Conservation (phyloP, 1,140 invertebrate species). For the Heliconius eleuchia region DNA sequence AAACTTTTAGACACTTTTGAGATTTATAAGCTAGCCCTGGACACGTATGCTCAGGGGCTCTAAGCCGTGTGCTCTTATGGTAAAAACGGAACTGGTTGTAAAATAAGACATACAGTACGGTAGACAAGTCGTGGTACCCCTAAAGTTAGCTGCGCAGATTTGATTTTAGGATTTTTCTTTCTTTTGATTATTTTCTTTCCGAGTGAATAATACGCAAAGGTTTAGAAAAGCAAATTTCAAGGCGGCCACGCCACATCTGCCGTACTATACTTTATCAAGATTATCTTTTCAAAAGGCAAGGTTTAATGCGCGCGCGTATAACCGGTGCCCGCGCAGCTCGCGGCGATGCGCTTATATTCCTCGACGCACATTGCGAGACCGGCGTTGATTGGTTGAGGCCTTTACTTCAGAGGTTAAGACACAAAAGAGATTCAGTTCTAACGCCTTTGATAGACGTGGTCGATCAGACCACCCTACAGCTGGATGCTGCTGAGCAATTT, state of each 20-base stretch:
- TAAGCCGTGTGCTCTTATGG: too few species aligned
- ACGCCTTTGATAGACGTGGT: constrained; percentile 97
- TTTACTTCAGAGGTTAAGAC: constrained; percentile 90
- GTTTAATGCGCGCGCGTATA: constrained; percentile 92
- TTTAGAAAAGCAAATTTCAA: background rate
- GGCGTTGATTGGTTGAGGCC: constrained; percentile 92
- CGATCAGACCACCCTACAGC: constrained; percentile 92
- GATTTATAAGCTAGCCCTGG: too few species aligned
- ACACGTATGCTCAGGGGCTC: too few species aligned
- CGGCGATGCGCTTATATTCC: constrained; percentile 94
- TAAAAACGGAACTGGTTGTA: too few species aligned
- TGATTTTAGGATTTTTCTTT: too few species aligned
- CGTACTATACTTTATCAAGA: too few species aligned
- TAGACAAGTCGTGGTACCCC: too few species aligned
- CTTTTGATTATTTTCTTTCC: too few species aligned
- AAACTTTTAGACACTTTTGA: too few species aligned
- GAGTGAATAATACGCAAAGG: background rate
- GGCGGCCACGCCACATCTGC: too few species aligned
- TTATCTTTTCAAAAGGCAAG: constrained; percentile 78
- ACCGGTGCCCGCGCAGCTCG: constrained; percentile 88
- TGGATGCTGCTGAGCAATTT: constrained; percentile 84
- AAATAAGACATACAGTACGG: too few species aligned
- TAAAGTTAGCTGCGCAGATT: too few species aligned
- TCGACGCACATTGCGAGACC: constrained; percentile 98
- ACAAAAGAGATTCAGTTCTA: constrained; percentile 89